phyloP scores from a whole-genome alignment of 1,140 invertebrate species.

The Drosophila navojoa region DNA sequence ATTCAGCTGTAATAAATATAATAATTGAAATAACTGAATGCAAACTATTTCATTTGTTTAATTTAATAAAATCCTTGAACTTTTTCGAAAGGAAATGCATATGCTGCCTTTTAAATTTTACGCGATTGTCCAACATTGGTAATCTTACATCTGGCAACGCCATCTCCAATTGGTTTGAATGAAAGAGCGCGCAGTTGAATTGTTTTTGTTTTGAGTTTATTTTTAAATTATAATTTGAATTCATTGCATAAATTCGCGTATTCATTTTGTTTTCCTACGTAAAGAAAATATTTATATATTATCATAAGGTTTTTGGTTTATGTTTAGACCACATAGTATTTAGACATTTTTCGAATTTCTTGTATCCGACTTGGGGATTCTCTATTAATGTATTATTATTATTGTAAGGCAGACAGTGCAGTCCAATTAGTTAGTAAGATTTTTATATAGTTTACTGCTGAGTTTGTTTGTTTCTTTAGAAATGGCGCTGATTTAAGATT shows the following conservation, averaged over 20 bases:
- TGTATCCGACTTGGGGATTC: conserved; percentile 21
- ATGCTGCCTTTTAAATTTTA: neutral
- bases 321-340: conserved; percentile 19
- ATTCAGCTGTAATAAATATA: conserved; percentile 53
- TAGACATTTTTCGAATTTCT: conserved; percentile 39
- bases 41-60: conserved; percentile 19
- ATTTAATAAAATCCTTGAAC: neutral
- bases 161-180: neutral
- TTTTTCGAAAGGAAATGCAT: neutral
- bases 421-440: conserved; percentile 58
- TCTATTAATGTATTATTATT: too few species aligned
- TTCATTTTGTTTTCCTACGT: conserved; percentile 52
- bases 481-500: conserved; percentile 22
- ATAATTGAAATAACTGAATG: conserved; percentile 32
- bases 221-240: conserved; percentile 64
- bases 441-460: conserved; percentile 28
- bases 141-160: neutral
- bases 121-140: conserved; percentile 1
- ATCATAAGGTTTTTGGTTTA: conserved; percentile 43
- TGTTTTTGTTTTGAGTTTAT: conserved; percentile 44
- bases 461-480: conserved; percentile 12
- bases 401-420: conserved; percentile 76
- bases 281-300: conserved; percentile 64
- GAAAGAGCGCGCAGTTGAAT: neutral
- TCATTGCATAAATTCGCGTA: conserved; percentile 37